A percentile compares a stretch with the other conserved stretches of the same genome.
phyloP scores from a whole-genome alignment of 2,113 vertebrate genomes.

The Orycteropus afer region DNA sequence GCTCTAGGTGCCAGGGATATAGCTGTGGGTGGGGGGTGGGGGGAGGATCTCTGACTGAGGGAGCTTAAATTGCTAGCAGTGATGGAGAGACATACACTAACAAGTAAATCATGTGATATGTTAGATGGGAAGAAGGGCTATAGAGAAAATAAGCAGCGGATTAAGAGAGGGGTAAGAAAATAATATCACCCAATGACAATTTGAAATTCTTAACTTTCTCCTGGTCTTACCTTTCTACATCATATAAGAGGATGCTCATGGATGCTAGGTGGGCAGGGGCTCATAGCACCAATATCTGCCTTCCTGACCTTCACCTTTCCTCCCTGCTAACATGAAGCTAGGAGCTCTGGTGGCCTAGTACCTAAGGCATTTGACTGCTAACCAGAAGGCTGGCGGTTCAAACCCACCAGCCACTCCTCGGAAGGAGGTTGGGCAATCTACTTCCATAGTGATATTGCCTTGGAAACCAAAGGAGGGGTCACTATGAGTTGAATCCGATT shows the following conservation, averaged over 20 bases:
- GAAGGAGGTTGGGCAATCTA: too few relatives aligned
- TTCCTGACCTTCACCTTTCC: not conserved
- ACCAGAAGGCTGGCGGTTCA: too few relatives aligned
- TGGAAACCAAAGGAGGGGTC: too few relatives aligned
- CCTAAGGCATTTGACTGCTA: too few relatives aligned
- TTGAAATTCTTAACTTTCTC: not conserved
- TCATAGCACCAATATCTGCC: not conserved
- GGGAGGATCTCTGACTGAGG: too few relatives aligned
- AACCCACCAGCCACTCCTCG: too few relatives aligned
- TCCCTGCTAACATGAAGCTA: not conserved
- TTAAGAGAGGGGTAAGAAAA: not conserved
- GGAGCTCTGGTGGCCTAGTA: too few relatives aligned
- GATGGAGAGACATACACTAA: not conserved
- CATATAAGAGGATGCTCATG: not conserved
- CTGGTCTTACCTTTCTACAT: not conserved
- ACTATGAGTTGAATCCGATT: too few relatives aligned
- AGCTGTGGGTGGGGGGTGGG: not conserved
- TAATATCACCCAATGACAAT: fast-evolving
- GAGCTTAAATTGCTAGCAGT: not conserved
- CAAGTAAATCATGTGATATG: not conserved
- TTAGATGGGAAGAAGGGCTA: not conserved
- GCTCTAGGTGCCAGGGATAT: not conserved
- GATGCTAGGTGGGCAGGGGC: too few relatives aligned
- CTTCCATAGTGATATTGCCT: too few relatives aligned
- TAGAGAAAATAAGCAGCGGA: not conserved